phyloP scores from a whole-genome alignment of 1,140 invertebrate species.

The Aleiodes sp. region DNA sequence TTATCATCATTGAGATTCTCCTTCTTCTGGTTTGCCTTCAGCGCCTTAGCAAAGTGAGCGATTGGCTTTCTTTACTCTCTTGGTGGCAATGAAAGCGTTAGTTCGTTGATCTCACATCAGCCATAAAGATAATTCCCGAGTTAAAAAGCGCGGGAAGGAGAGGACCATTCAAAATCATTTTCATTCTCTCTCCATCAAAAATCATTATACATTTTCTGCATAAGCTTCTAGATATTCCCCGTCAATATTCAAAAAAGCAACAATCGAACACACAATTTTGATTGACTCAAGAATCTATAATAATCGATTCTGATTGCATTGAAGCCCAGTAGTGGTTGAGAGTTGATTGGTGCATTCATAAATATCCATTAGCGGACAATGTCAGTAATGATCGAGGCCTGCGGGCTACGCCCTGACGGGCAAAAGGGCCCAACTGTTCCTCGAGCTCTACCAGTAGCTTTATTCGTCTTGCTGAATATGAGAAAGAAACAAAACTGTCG shows the following conservation, averaged over 20 bases:
- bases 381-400: slow-evolving; percentile 63
- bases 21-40: slow-evolving; percentile 25
- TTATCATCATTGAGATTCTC: slow-evolving; percentile 31
- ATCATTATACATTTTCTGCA: background rate
- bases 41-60: background rate
- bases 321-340: slow-evolving; percentile 63
- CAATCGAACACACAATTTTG: background rate
- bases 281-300: slow-evolving; percentile 43
- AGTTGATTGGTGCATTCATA: slow-evolving; percentile 67
- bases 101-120: background rate
- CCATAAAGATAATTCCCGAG: background rate
- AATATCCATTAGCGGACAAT: slow-evolving; percentile 67
- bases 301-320: slow-evolving; percentile 68
- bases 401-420: slow-evolving; percentile 59
- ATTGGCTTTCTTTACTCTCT: background rate
- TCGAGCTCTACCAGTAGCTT: slow-evolving; percentile 54
- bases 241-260: background rate
- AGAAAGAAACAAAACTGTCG: slow-evolving; percentile 47
- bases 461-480: slow-evolving; percentile 41
- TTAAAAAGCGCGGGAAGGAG: too few relatives aligned
- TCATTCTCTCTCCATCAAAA: background rate
- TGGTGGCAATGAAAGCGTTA: background rate
- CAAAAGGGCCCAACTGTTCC: slow-evolving; percentile 42
- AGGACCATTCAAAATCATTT: background rate
- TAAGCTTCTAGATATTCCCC: background rate